A percentile compares a stretch with the other conserved stretches of the same genome.
Conservation (phyloP, 2,888 invertebrate genomes). For the Habroteleia sp. region DNA sequence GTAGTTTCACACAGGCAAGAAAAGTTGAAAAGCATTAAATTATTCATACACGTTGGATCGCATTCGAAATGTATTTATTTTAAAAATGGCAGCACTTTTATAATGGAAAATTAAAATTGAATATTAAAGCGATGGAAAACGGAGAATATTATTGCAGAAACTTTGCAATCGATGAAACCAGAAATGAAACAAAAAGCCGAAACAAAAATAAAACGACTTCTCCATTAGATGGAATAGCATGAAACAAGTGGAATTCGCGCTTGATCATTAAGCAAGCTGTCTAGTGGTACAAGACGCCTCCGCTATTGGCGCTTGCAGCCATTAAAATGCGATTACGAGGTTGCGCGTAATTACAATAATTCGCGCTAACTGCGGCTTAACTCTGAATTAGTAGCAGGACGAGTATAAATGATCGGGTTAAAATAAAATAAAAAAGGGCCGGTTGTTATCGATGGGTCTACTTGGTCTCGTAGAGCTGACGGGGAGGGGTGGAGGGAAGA, state of each 20-base stretch:
- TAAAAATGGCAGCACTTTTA: no score
- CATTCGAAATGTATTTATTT: no score
- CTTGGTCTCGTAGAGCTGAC: neutral
- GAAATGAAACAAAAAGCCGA: constrained; percentile 6
- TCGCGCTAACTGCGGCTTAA: constrained; percentile 57
- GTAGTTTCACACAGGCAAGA: no score
- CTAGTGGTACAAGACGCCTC: constrained; percentile 55
- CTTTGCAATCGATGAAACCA: constrained; percentile 11
- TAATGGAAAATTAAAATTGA: no score
- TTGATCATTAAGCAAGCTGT: constrained; percentile 55
- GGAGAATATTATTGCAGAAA: constrained; percentile 2
- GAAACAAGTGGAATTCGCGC: constrained; percentile 19
- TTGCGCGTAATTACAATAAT: constrained; percentile 60
- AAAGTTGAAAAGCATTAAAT: no score
- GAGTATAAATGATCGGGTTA: constrained; percentile 50
- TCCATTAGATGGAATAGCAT: constrained; percentile 36
- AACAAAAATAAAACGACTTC: constrained; percentile 20
- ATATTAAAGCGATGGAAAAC: no score
- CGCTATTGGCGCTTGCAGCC: constrained; percentile 56
- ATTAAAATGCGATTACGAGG: constrained; percentile 55
- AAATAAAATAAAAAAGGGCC: constrained; percentile 56
- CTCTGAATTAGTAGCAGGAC: constrained; percentile 56
- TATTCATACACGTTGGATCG: no score
- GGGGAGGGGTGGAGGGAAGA: constrained; percentile 22
- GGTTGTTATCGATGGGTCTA: constrained; percentile 45